phyloP scores from a whole-genome alignment of 2,888 invertebrate species.

The Lordiphosa fenestrarum region DNA sequence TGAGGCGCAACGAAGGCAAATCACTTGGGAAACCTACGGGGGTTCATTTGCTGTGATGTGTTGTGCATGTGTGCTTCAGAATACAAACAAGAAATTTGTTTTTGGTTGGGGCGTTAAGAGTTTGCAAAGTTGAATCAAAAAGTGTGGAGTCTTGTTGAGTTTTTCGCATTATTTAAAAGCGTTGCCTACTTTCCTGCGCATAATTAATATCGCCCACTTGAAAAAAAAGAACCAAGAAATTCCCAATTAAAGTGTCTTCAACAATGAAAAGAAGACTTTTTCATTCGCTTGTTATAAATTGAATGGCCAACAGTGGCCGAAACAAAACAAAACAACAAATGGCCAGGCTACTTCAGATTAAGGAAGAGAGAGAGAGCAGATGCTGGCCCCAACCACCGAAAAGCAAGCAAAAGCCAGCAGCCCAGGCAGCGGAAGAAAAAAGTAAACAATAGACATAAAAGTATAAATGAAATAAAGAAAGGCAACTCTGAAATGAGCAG shows the following conservation, averaged over 20 bases:
- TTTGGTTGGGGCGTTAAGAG: conserved; percentile 4
- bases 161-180: conserved; percentile 11
- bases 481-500: conserved; percentile 2
- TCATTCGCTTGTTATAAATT: not conserved
- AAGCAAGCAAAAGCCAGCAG: conserved; percentile 28
- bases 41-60: conserved; percentile 42
- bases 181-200: conserved; percentile 14
- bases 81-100: conserved; percentile 16
- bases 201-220: not conserved
- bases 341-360: conserved; percentile 37
- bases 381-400: conserved; percentile 28
- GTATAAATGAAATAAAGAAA: not conserved
- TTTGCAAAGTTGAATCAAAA: too few species aligned
- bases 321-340: conserved; percentile 39
- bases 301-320: conserved; percentile 4
- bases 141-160: conserved; percentile 6
- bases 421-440: conserved; percentile 16
- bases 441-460: conserved; percentile 4
- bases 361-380: conserved; percentile 44
- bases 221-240: not conserved
- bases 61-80: conserved; percentile 23
- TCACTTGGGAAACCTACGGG: conserved; percentile 45
- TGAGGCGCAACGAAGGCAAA: conserved; percentile 53
- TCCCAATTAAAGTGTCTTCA: conserved; percentile 1
- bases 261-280: too few species aligned